Evolutionary conservation across 2,888 invertebrate species (phyloP).

Genomic region (Byasa hedistus): DNA sequence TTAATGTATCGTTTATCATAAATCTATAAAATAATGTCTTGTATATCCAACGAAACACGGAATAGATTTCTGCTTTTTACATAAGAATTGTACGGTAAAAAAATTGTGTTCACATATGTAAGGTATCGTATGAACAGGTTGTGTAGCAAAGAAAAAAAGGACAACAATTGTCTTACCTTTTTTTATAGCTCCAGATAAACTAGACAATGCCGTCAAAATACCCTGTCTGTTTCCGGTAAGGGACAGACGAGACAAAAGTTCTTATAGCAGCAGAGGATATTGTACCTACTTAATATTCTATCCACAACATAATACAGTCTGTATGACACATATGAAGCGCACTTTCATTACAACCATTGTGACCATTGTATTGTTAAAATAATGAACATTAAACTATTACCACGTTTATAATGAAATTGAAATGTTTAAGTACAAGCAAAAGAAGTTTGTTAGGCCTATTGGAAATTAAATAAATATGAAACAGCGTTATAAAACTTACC

Average conservation of each 20-base stretch:
- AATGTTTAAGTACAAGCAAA: neutral
- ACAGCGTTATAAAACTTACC: slow-evolving; percentile 51
- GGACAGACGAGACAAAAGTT: slow-evolving; percentile 55
- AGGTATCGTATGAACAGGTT: neutral
- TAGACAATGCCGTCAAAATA: slow-evolving; percentile 65
- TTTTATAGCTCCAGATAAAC: slow-evolving; percentile 52
- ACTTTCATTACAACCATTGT: slow-evolving; percentile 23
- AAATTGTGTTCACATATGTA: neutral
- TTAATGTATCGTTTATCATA: slow-evolving; percentile 25
- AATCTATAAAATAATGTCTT: slow-evolving; percentile 17
- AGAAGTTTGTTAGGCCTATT: neutral
- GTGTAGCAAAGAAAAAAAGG: slow-evolving; percentile 42
- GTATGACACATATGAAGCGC: slow-evolving; percentile 11
- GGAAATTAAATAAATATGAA: neutral
- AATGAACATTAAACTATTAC: too few relatives aligned
- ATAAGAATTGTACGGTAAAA: neutral
- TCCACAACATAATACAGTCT: slow-evolving; percentile 42
- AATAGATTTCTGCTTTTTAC: neutral
- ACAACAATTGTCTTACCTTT: slow-evolving; percentile 45
- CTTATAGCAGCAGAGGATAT: slow-evolving; percentile 61
- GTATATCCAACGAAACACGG: neutral
- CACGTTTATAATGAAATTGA: too few relatives aligned
- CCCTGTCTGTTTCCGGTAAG: slow-evolving; percentile 65
- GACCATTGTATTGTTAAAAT: neutral
- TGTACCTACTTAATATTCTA: slow-evolving; percentile 65